Percentiles rank a stretch among this genome's conserved stretches.
phyloP scores from a whole-genome alignment of 2,113 vertebrate genomes.

The Zootoca vivipara region DNA sequence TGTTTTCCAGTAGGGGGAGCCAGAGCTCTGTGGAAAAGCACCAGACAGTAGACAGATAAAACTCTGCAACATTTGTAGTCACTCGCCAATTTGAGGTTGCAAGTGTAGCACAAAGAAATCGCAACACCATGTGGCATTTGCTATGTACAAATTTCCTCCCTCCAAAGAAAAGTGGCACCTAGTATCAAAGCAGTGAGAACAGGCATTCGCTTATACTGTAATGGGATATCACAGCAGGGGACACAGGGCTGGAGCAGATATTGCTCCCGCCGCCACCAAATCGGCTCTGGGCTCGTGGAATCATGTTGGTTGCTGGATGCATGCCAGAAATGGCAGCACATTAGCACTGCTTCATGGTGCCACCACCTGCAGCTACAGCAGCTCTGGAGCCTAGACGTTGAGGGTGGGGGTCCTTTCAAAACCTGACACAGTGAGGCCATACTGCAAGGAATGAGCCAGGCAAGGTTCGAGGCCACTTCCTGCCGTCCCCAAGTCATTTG shows the following conservation, averaged over 20 bases:
- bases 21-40: neutral
- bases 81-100: neutral
- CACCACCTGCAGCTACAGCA: no score
- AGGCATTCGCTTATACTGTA: neutral
- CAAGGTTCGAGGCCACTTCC: no score
- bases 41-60: no score
- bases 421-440: no score
- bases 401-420: no score
- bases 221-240: no score
- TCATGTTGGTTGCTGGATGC: no score
- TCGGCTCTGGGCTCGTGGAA: neutral
- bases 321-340: neutral
- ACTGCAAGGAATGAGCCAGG: no score
- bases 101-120: neutral
- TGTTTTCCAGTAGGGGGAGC: neutral
- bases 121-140: neutral
- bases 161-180: neutral
- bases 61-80: neutral
- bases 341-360: neutral
- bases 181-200: no score
- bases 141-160: neutral
- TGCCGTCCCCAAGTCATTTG: neutral
- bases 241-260: neutral
- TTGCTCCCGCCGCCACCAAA: rapidly evolving
- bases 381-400: neutral